Base-by-base conservation (phyloP, 2,797 vertebrate genomes). In the Enteromius thamalakanensis region DNA sequence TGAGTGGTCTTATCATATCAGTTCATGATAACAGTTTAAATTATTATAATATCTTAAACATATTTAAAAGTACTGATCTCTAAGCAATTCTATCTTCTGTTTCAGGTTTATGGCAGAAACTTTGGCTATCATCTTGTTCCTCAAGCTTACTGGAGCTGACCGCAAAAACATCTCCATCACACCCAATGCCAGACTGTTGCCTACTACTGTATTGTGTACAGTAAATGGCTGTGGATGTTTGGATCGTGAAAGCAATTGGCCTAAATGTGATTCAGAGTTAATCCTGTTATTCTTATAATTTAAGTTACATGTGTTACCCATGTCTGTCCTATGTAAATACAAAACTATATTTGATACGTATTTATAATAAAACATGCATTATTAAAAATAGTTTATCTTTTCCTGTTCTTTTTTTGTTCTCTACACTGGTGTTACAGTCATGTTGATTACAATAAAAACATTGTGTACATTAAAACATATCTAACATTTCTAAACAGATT, bases 301-400 rank as follows among this genome's bases (percentile, higher is more conserved):
- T 94, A 93, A 85, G 29, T 90, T 72, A 67, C 84, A 74, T 79
- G 58, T 79, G 40, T 83, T 69, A 45, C 74, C 19, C 51, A 76
- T 86, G 90, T 90, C 81, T 90, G 83, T 86, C 82, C 74, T 72
- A n/a, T 95, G 94, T 95, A 95, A 93, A 94, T 95, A 94, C 76
- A 85, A 82, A 92, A 91, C 75, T 87, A 92, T 89, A 87, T 89
- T 88, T 82, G 58, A 86, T 87, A 85, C 72, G 45, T 88, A 90
- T 87, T 89, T 87, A 87, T 88, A 85, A 87, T 88, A 87, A 88
- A 86, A 53, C 11, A 21, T 62, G 23, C 74, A 83, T 84, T 81
- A 78, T 82, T 69, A 67, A 45, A 65, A 62, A 47, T 11, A 1
- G 26, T 5, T 29, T 67, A 0, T 49, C 12, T 71, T 1, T 15